These are phyloP conservation scores for Semaprochilodus insignis DNA, from an alignment of 2,797 vertebrate species.

Conservation along the genomic window DNA sequence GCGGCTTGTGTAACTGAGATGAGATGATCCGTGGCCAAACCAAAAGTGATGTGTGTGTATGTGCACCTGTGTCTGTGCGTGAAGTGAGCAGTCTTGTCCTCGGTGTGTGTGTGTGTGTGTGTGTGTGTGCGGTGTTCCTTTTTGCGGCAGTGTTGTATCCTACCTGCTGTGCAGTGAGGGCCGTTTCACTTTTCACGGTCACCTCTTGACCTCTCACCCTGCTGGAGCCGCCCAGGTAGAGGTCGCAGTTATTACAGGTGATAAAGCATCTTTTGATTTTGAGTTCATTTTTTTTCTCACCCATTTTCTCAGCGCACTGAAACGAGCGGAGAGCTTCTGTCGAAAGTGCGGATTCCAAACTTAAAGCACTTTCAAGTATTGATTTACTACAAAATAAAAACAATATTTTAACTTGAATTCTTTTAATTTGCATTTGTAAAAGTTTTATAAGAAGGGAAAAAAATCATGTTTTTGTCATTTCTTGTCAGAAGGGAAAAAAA, in stretches of 20 bases:
- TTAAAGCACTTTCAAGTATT: not conserved
- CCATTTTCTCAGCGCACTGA: too few species aligned
- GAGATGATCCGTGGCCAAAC: not conserved
- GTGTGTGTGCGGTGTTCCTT: not conserved
- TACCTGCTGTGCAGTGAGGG: conserved; percentile 35
- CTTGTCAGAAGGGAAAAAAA: not conserved
- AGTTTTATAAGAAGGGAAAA: too few species aligned
- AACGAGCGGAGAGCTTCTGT: not conserved
- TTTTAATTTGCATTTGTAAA: too few species aligned
- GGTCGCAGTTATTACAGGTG: not conserved
- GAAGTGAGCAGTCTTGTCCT: conserved; percentile 41
- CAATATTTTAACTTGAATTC: too few species aligned
- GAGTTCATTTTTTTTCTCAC: too few species aligned
- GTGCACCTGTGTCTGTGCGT: conserved; percentile 10
- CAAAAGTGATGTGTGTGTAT: conserved; percentile 16
- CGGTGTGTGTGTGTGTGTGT: not conserved
- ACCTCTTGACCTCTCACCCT: conserved; percentile 24
- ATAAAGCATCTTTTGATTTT: not conserved
- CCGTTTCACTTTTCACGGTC: not conserved
- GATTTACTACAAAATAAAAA: too few species aligned
- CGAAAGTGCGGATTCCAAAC: not conserved
- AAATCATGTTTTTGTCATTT: not conserved
- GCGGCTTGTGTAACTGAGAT: not conserved
- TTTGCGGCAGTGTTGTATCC: conserved; percentile 2
- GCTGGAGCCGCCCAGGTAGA: conserved; percentile 20